Base-by-base conservation (phyloP, 2,113 vertebrate genomes). In the Pterocles gutturalis region DNA sequence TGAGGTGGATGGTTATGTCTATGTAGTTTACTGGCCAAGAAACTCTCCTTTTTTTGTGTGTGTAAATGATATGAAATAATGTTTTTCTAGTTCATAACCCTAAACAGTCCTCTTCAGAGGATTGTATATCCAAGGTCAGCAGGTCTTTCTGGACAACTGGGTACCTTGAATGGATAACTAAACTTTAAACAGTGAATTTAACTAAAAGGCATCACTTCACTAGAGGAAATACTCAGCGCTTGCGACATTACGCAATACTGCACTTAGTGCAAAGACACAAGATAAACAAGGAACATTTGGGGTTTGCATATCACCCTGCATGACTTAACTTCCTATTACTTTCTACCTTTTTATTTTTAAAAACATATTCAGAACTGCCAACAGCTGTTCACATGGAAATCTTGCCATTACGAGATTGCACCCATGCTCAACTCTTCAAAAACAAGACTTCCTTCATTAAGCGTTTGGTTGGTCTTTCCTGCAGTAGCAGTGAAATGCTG, bases 161-260 rank as follows among this genome's bases (percentile, higher is more conserved):
- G 45, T 93, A 75, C 49, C 55, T 95, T 95, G 76, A 96, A 95
- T 76, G 69, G 95, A 79, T 72, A 95, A 93, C 78, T 93, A 65
- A 90, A 91, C 78, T 94, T 94, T 85, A 87, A 94, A 73, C 24
- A 61, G 61, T 36, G 54, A 76, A 41, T 86, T 82, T 78, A 82
- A 95, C 95, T 95, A 87, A 93, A 94, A 95, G 33, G n/a, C 55
- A 85, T 83, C 60, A 66, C 58, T 87, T 84, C 2, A 10, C 62
- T 76, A 61, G 43, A 78, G 66, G 78, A 94, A 87, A 91, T 36
- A 49, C 31, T 71, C 77, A 87, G 60, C 57, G 66, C 69, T 38
- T 41, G 61, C 66, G 73, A 76, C 54, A 48, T 55, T 46, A 61
- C 0, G 6, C 62, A 96, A 43, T 29, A 31, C 34, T 62, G 79